phyloP scores from a whole-genome alignment of 2,888 invertebrate genomes.

The Eueremaeus valkanovi region DNA sequence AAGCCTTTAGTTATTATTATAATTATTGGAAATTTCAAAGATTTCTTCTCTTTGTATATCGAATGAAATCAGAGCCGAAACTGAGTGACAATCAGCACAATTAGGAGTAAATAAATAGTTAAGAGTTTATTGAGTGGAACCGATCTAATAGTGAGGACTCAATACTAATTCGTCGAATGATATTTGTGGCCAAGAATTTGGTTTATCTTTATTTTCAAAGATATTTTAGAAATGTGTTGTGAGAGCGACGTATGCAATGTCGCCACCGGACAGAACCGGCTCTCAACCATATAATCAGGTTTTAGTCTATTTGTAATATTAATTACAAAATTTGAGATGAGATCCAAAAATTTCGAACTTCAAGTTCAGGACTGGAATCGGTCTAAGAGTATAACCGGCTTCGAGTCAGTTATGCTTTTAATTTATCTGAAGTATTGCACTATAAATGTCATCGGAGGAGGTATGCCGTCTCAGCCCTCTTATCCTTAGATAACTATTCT shows the following conservation, averaged over 20 bases:
- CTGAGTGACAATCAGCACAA: not conserved
- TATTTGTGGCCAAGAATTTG: constrained; percentile 1
- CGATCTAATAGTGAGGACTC: too few species aligned
- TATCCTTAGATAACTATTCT: not conserved
- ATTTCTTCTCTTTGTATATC: not conserved
- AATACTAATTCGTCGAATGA: not conserved
- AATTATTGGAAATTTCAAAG: not conserved
- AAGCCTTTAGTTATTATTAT: not conserved
- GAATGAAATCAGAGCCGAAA: not conserved
- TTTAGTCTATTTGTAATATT: constrained; percentile 10
- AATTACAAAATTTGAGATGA: not conserved
- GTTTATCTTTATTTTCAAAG: not conserved
- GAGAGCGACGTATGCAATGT: constrained; percentile 16
- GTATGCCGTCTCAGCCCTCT: not conserved
- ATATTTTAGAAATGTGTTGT: not conserved
- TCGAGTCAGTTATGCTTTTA: not conserved
- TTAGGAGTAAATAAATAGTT: not conserved
- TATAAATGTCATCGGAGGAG: not conserved
- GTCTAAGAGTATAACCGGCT: constrained; percentile 5
- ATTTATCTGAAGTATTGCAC: not conserved
- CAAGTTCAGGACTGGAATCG: not conserved
- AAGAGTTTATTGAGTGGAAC: not conserved
- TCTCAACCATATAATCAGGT: constrained; percentile 14
- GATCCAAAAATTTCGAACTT: not conserved
- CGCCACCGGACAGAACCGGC: constrained; percentile 20